Conservation (phyloP, 2,113 vertebrate genomes). For the Oncorhynchus mykiss region DNA sequence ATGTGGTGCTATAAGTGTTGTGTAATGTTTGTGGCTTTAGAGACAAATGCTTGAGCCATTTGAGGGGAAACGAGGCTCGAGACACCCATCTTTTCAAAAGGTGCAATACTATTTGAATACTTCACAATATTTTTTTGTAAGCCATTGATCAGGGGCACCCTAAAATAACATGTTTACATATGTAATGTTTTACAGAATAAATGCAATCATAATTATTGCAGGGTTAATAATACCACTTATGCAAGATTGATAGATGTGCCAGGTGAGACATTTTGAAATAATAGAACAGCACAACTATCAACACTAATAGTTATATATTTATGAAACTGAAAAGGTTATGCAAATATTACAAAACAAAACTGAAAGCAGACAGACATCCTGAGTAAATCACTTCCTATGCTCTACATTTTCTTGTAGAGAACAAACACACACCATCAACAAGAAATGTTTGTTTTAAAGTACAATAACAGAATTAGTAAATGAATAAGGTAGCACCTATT, state of each 20-base stretch:
- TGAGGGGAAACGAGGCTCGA: not conserved
- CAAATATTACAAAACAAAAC: slow-evolving; percentile 55
- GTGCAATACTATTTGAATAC: not conserved
- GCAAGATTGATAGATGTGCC: slow-evolving; percentile 5
- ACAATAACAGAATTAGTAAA: not conserved
- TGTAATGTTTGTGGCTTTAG: slow-evolving; percentile 2
- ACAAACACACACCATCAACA: not conserved
- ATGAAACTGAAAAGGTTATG: slow-evolving; percentile 55
- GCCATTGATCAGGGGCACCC: not conserved
- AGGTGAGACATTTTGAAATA: not conserved
- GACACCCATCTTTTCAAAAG: not conserved
- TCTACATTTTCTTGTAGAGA: not conserved
- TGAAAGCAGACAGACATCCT: not conserved
- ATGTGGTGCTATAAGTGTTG: not conserved
- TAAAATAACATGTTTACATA: not conserved
- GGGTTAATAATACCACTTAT: slow-evolving; percentile 13
- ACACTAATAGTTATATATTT: slow-evolving; percentile 52
- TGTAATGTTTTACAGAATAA: not conserved
- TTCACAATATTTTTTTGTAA: not conserved
- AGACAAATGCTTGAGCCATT: not conserved
- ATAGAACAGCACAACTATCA: not conserved
- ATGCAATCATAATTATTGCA: slow-evolving; percentile 1
- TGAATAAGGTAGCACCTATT: slow-evolving; percentile 5
- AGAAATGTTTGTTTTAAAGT: not conserved
- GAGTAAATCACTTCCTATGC: not conserved